These are phyloP conservation scores for Chelidonichthys spinosus DNA, from an alignment of 2,797 vertebrate species.

Conservation along the genomic window DNA sequence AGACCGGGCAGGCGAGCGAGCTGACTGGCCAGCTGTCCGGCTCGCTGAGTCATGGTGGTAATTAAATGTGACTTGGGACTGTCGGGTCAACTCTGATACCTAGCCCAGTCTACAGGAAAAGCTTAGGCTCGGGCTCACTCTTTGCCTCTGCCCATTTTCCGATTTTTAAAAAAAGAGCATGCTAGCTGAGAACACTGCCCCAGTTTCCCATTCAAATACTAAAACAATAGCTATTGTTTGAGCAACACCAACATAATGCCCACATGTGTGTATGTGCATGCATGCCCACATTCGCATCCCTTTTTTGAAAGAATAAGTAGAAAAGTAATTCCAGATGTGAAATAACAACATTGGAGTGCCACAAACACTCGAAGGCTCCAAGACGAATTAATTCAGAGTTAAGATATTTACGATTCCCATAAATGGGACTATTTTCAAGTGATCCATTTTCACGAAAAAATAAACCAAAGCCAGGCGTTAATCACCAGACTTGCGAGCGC, in stretches of 20 bases:
- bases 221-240: constrained; percentile 63
- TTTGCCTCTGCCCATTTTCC: constrained; percentile 62
- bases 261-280: constrained; percentile 2
- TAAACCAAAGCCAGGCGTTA: constrained; percentile 64
- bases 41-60: constrained; percentile 78
- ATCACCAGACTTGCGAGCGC: constrained; percentile 65
- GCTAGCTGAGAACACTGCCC: constrained; percentile 37
- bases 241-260: constrained; percentile 20
- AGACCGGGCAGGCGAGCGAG: constrained; percentile 36
- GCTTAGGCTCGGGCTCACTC: constrained; percentile 52
- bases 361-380: constrained; percentile 41
- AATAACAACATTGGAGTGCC: constrained; percentile 54
- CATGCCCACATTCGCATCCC: constrained; percentile 14
- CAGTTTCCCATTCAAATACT: constrained; percentile 38
- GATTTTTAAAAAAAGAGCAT: constrained; percentile 39
- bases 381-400: constrained; percentile 52
- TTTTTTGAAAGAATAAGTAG: constrained; percentile 8
- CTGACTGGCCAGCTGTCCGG: constrained; percentile 66
- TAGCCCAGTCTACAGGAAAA: constrained; percentile 69
- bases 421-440: constrained; percentile 79
- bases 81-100: constrained; percentile 77
- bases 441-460: constrained; percentile 68
- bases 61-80: constrained; percentile 79
- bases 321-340: constrained; percentile 57
- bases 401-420: constrained; percentile 74